Evolutionary conservation across 2,797 vertebrate species (phyloP).

Genomic region (Cynodonichthys magdalenae): DNA sequence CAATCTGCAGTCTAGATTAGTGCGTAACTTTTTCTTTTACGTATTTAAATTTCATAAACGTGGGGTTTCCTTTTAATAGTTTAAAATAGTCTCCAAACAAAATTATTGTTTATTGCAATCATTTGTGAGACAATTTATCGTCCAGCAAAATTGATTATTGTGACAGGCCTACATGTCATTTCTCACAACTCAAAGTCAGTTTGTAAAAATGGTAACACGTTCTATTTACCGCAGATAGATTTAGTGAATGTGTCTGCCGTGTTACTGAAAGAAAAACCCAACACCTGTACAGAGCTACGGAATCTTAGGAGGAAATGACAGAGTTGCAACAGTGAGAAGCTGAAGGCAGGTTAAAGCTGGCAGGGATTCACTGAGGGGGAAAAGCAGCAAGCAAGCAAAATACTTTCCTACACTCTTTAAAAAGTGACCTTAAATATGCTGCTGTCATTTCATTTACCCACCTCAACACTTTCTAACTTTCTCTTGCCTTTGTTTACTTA

Average conservation of each 20-base stretch:
- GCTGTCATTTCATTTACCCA: background rate
- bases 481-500: conserved; percentile 74
- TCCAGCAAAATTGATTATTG: no score
- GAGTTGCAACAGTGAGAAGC: conserved; percentile 29
- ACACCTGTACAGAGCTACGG: conserved; percentile 32
- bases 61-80: no score
- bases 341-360: conserved; percentile 42
- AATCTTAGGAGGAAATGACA: conserved; percentile 21
- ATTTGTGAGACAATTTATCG: no score
- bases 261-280: conserved; percentile 49
- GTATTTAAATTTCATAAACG: no score
- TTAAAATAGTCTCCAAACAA: no score
- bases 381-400: conserved; percentile 33
- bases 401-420: conserved; percentile 4
- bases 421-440: conserved; percentile 1
- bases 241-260: conserved; percentile 24
- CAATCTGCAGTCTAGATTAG: no score
- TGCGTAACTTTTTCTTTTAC: no score
- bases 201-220: background rate
- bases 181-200: background rate
- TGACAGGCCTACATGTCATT: no score
- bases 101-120: no score
- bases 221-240: background rate
- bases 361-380: conserved; percentile 21
- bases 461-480: background rate